Percentiles rank a stretch among this genome's conserved stretches.
Evolutionary conservation across 2,888 invertebrate species (phyloP).

Genomic region (Sphinx pinastri): DNA sequence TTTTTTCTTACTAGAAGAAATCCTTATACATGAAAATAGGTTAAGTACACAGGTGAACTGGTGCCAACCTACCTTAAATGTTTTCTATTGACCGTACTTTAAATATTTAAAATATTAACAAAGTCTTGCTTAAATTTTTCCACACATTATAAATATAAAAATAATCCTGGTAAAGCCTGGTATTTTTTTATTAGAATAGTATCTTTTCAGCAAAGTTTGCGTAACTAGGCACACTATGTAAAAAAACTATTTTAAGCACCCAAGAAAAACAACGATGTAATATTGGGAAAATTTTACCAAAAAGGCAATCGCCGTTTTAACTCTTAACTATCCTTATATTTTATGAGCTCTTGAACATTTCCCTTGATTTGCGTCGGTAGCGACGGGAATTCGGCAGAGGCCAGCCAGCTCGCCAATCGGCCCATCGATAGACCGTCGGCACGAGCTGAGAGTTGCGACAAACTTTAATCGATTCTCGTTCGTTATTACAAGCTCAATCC

Average conservation of each 20-base stretch:
- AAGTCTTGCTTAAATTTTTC: too few species aligned
- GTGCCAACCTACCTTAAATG: too few species aligned
- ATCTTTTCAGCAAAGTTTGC: too few species aligned
- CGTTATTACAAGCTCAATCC: slow-evolving; percentile 58
- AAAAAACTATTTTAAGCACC: not conserved
- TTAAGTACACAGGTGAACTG: too few species aligned
- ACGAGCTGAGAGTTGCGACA: slow-evolving; percentile 51
- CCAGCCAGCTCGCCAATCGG: not conserved
- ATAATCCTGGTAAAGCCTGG: too few species aligned
- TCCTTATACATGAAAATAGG: too few species aligned
- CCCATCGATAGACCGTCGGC: not conserved
- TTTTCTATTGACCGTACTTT: too few species aligned
- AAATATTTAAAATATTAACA: too few species aligned
- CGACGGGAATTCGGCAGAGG: slow-evolving; percentile 45
- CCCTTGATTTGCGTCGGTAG: slow-evolving; percentile 54
- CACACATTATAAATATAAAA: too few species aligned
- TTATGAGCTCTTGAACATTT: slow-evolving; percentile 42
- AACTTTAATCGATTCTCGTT: slow-evolving; percentile 67
- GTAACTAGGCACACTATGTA: too few species aligned
- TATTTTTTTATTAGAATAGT: too few species aligned
- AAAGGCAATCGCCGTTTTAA: not conserved
- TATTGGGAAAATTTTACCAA: not conserved
- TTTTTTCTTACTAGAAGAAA: too few species aligned
- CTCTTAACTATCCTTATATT: not conserved
- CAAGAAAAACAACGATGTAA: not conserved